A percentile compares a stretch with the other conserved stretches of the same genome.
Evolutionary conservation across 1,140 invertebrate genomes (phyloP).

Genomic region (Ladona fulva): DNA sequence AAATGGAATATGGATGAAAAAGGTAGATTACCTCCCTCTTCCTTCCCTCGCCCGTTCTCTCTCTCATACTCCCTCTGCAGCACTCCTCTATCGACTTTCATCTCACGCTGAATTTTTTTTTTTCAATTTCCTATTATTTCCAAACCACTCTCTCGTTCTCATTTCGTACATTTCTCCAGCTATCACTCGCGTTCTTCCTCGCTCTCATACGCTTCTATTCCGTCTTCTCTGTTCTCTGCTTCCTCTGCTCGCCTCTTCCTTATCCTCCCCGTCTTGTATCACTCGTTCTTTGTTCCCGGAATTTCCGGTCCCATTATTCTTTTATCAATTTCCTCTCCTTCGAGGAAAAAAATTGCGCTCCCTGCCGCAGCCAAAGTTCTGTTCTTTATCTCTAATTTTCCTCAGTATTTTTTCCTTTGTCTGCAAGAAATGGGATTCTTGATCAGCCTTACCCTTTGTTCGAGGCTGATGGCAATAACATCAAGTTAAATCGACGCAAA

Average conservation of each 20-base stretch:
- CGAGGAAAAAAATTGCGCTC: too few relatives aligned
- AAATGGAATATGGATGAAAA: neutral
- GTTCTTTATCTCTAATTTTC: too few relatives aligned
- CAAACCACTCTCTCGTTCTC: neutral
- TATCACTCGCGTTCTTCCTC: neutral
- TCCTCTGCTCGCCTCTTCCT: neutral
- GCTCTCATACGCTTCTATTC: neutral
- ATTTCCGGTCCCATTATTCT: too few relatives aligned
- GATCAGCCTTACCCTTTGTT: too few relatives aligned
- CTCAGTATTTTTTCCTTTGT: too few relatives aligned
- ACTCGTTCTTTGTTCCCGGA: too few relatives aligned
- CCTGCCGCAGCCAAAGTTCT: too few relatives aligned
- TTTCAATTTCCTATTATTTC: constrained; percentile 4
- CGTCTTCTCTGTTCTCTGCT: too few relatives aligned
- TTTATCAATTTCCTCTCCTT: too few relatives aligned
- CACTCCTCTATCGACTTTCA: neutral
- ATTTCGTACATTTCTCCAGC: neutral
- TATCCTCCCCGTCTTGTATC: neutral
- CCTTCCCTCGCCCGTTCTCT: neutral
- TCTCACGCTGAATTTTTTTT: neutral
- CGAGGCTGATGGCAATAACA: too few relatives aligned
- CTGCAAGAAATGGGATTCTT: too few relatives aligned
- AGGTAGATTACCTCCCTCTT: neutral
- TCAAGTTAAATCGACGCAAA: too few relatives aligned
- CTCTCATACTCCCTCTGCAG: neutral